Base-by-base conservation (phyloP, 2,113 vertebrate species). In the Psittacus erithacus region DNA sequence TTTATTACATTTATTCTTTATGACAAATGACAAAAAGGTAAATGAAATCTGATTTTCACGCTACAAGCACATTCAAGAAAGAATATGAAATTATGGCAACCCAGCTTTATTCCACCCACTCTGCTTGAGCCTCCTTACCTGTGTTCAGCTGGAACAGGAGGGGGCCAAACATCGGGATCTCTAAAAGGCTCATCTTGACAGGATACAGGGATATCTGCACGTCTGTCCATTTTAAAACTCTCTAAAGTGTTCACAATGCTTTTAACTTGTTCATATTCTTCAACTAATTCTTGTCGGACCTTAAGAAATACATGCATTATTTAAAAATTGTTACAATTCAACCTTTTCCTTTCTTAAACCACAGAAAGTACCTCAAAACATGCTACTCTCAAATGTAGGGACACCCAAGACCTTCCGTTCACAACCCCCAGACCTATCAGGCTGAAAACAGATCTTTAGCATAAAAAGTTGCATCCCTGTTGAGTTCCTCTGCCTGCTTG, bases 231-330 rank as follows among this genome's bases (percentile, higher is more conserved):
- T 98, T 99, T 99, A 96, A 99, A 99, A 97, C 98, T 99, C 90
- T 99, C 99, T 67, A 99, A 98, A 10, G 98, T 99, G 97, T 92
- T 98, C 92, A 99, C 98, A 93, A 99, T 99, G 92, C 98, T 97
- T 97, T 99, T 99, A 70, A 99, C 99, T 97, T 99, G 99, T 88
- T 99, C 99, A 62, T 99, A 99, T 96, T 99, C 99, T 96, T 99
- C 99, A 62, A 98, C 89, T 94, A 99, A 97, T 92, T 99, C 99
- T 93, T 99, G 98, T 53, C 97, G 98, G 79, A 99, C 98, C 99
- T 99, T 95, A 29, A 98, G 65, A 94, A 94, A 97, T 31, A 95
- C 41, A 79, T 11, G 90, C 9, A 29, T 43, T 44, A 84, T 65
- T 78, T 92, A 3, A 70, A 92, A 81, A 59, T 10, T 17, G 38